Evolutionary conservation across 2,797 vertebrate genomes (phyloP).

Genomic region (Anguilla megastoma): DNA sequence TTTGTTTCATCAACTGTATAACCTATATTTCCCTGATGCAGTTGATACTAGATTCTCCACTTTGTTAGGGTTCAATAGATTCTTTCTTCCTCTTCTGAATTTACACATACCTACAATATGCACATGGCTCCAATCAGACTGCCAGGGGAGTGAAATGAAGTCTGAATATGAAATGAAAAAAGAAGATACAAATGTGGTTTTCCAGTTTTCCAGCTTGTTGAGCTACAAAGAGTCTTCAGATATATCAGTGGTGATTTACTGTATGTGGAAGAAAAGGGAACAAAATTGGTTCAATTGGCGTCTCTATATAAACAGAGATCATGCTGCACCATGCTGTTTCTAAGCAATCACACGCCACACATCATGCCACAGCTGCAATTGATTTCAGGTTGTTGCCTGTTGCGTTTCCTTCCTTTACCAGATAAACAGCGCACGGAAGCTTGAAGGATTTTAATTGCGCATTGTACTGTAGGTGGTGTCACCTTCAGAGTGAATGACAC

Average conservation of each 20-base stretch:
- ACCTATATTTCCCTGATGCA: not conserved
- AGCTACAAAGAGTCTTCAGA: conserved; percentile 32
- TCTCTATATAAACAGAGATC: conserved; percentile 33
- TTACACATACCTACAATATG: not conserved
- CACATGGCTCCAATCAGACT: not conserved
- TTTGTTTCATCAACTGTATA: too few relatives aligned
- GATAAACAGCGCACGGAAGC: conserved; percentile 58
- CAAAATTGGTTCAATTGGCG: conserved; percentile 38
- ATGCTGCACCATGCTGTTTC: conserved; percentile 21
- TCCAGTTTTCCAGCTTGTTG: conserved; percentile 29
- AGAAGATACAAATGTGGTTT: not conserved
- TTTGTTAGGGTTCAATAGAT: not conserved
- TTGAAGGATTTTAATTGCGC: conserved; percentile 54
- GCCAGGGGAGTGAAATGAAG: not conserved
- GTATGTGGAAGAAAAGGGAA: conserved; percentile 5
- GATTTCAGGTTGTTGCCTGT: conserved; percentile 69
- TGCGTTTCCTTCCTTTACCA: conserved; percentile 68
- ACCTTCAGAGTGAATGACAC: conserved; percentile 37
- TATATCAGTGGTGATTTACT: conserved; percentile 47
- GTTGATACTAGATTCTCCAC: not conserved
- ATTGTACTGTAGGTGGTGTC: conserved; percentile 32
- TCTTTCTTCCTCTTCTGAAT: conserved; percentile 9
- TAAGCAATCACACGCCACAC: conserved; percentile 49
- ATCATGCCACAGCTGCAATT: conserved; percentile 68
- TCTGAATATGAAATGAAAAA: conserved; percentile 10